These are phyloP conservation scores for Lophotriccus pileatus DNA, from an alignment of 2,797 vertebrate species.

Conservation along the genomic window DNA sequence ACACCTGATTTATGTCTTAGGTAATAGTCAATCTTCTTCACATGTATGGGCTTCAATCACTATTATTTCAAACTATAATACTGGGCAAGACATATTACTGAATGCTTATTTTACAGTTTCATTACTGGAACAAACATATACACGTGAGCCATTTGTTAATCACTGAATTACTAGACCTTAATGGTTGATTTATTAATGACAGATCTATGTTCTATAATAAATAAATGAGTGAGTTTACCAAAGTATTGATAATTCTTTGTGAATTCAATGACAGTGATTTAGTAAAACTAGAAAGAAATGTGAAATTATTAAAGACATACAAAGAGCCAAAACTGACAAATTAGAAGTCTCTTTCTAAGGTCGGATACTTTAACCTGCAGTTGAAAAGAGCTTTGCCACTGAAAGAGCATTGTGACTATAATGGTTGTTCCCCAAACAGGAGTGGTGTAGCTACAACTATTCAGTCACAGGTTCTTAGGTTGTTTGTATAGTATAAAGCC, in stretches of 20 bases:
- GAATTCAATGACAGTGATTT: not conserved
- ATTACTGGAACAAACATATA: not conserved
- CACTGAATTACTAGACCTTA: not conserved
- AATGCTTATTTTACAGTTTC: not conserved
- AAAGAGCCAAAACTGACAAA: not conserved
- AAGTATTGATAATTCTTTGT: not conserved
- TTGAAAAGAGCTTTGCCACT: slow-evolving; percentile 51
- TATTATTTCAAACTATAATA: not conserved
- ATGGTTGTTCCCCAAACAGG: slow-evolving; percentile 34
- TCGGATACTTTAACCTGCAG: slow-evolving; percentile 18
- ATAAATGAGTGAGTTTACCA: not conserved
- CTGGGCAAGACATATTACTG: not conserved
- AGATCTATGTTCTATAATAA: not conserved
- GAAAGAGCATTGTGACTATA: slow-evolving; percentile 53
- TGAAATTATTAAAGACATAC: not conserved
- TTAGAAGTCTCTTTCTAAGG: slow-evolving; percentile 5
- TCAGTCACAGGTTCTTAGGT: slow-evolving; percentile 50
- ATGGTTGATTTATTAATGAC: not conserved
- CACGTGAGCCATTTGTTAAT: not conserved
- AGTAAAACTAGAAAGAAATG: not conserved
- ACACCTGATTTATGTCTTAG: not conserved
- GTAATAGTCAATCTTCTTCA: not conserved
- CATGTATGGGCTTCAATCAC: not conserved
- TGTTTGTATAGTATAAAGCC: slow-evolving; percentile 61
- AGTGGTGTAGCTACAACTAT: slow-evolving; percentile 42